Base-by-base conservation (phyloP, 1,140 invertebrate genomes). In the Calosoma granatense region DNA sequence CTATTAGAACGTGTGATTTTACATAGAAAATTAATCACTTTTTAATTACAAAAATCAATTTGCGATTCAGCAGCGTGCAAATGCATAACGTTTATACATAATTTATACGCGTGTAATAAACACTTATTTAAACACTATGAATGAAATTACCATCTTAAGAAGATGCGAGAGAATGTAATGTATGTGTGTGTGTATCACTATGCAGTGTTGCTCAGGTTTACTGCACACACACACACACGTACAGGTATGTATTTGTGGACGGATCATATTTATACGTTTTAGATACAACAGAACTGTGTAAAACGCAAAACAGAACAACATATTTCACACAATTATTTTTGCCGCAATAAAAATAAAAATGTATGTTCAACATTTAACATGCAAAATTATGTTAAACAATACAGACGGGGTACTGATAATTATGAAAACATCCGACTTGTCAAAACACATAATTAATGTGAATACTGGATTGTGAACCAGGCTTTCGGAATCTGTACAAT, bases 1-100 rank as follows among this genome's bases (percentile, higher is more conserved):
- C 26, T 9, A 9, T 36, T 36, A 9, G 26, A 6, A 36, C 26
- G n/a, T 36, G 6, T 36, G 26, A 6, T 36, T 9, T 6, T 36
- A 36, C 26, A n/a, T n/a, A 47, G 17, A 17, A 47, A 47, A 47
- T 47, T 9, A 47, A 47, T 47, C 15, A 47, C 41, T 11, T 47
- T 47, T 47, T 47, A 47, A 47, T 47, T 47, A 47, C 41, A 47
- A 47, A 47, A 47, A 47, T 47, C 41, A 47, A 47, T 47, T 47
- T 12, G 17, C 41, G 41, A 47, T 47, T 47, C 41, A 47, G 41
- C 9, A 12, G 41, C 41, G 17, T 11, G 4, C 17, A 11, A 9
- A 9, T 47, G 41, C 15, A 4, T 4, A 47, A 11, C 41, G 41
- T 47, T 47, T 47, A 47, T 47, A 47, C 41, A 47, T 47, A 47